Evolutionary conservation across 2,888 invertebrate genomes (phyloP).

Genomic region (Sphaerophoria rueppellii): DNA sequence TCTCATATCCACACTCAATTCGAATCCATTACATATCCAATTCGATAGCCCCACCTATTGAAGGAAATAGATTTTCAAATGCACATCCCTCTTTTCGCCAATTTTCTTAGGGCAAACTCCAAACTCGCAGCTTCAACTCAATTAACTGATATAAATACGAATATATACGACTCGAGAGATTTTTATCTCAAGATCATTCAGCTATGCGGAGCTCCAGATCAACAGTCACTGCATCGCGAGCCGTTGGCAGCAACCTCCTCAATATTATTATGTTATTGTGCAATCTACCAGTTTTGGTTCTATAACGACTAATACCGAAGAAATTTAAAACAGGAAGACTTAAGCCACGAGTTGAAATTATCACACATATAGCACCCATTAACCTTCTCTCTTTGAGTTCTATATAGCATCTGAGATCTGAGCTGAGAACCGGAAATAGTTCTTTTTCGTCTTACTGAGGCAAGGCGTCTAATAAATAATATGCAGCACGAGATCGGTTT

Average conservation of each 20-base stretch:
- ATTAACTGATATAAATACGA: conserved; percentile 59
- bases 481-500: conserved; percentile 34
- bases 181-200: conserved; percentile 70
- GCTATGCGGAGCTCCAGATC: conserved; percentile 27
- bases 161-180: conserved; percentile 30
- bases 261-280: conserved; percentile 46
- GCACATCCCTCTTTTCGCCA: background rate
- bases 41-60: conserved; percentile 69
- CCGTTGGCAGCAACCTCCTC: conserved; percentile 50
- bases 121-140: conserved; percentile 56
- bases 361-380: conserved; percentile 74
- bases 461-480: conserved; percentile 62
- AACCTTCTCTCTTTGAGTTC: conserved; percentile 55
- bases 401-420: conserved; percentile 23
- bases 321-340: conserved; percentile 65
- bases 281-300: conserved; percentile 50
- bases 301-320: background rate
- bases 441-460: conserved; percentile 29
- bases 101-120: background rate
- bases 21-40: conserved; percentile 65
- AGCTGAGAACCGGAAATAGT: conserved; percentile 70
- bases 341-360: conserved; percentile 70
- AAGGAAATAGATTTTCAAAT: conserved; percentile 68
- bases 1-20: conserved; percentile 52
- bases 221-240: conserved; percentile 10